phyloP scores from a whole-genome alignment of 2,888 invertebrate species.

The Microplitis manilae region DNA sequence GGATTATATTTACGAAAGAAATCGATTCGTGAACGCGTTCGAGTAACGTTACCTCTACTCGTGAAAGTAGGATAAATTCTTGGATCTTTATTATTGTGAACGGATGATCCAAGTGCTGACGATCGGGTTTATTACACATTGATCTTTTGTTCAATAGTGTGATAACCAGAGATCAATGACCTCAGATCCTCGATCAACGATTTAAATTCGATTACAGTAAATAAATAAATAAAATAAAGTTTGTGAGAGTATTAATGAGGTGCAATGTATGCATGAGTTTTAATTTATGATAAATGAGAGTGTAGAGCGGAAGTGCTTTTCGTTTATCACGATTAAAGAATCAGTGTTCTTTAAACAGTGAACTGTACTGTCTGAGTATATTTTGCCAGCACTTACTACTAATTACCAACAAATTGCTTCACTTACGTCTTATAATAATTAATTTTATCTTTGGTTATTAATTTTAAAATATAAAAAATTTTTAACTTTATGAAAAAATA shows the following conservation, averaged over 20 bases:
- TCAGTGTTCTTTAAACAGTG: constrained; percentile 24
- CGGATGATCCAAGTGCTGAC: constrained; percentile 14
- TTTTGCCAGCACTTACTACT: constrained; percentile 35
- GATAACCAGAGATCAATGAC: not conserved
- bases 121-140: not conserved
- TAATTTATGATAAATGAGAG: not conserved
- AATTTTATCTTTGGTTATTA: not conserved
- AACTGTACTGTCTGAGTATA: constrained; percentile 18
- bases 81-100: constrained; percentile 18
- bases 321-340: constrained; percentile 15
- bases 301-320: constrained; percentile 7
- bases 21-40: not conserved
- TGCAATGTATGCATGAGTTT: not conserved
- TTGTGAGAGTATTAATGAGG: too few relatives aligned
- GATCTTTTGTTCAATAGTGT: not conserved
- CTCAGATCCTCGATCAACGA: not conserved
- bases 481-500: not conserved
- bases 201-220: not conserved
- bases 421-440: not conserved
- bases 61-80: constrained; percentile 41
- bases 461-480: not conserved
- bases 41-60: not conserved
- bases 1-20: constrained; percentile 9
- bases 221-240: not conserved
- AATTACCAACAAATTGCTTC: constrained; percentile 40